A percentile compares a stretch with the other conserved stretches of the same genome.
phyloP scores from a whole-genome alignment of 1,140 invertebrate species.

The Nasonia vitripennis region DNA sequence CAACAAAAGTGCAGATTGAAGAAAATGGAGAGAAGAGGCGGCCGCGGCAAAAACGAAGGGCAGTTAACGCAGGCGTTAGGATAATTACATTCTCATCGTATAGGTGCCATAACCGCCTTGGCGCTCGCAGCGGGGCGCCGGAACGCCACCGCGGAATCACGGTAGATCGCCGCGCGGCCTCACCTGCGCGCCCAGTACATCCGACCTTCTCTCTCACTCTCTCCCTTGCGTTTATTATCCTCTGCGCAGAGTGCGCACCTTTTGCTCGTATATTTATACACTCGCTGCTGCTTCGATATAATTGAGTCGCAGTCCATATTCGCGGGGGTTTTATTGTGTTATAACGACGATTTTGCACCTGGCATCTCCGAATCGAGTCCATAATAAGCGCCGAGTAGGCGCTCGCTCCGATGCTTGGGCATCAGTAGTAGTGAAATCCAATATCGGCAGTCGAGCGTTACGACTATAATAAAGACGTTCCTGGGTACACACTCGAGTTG shows the following conservation, averaged over 20 bases:
- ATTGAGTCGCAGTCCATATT: conserved; percentile 62
- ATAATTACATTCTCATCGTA: conserved; percentile 64
- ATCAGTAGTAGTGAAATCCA: background rate
- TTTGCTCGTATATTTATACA: background rate
- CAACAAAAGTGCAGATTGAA: conserved; percentile 38
- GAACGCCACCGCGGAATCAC: conserved; percentile 34
- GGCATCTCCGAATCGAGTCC: background rate
- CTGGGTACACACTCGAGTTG: background rate
- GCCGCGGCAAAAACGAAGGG: conserved; percentile 32
- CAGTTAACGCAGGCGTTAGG: conserved; percentile 61
- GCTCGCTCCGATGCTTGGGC: no score
- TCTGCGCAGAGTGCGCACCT: background rate
- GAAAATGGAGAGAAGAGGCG: conserved; percentile 23
- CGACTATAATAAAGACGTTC: conserved; percentile 31
- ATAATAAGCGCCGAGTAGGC: background rate
- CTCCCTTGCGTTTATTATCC: conserved; percentile 35
- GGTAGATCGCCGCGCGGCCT: conserved; percentile 23
- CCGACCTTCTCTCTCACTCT: conserved; percentile 37
- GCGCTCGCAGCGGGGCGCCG: conserved; percentile 50
- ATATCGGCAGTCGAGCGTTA: conserved; percentile 3
- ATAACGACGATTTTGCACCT: conserved; percentile 9
- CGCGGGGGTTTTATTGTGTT: background rate
- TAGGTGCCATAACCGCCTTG: conserved; percentile 62
- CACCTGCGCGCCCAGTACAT: background rate
- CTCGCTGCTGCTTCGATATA: conserved; percentile 50